phyloP scores from a whole-genome alignment of 1,140 invertebrate species.

The Mactra quadrangularis region DNA sequence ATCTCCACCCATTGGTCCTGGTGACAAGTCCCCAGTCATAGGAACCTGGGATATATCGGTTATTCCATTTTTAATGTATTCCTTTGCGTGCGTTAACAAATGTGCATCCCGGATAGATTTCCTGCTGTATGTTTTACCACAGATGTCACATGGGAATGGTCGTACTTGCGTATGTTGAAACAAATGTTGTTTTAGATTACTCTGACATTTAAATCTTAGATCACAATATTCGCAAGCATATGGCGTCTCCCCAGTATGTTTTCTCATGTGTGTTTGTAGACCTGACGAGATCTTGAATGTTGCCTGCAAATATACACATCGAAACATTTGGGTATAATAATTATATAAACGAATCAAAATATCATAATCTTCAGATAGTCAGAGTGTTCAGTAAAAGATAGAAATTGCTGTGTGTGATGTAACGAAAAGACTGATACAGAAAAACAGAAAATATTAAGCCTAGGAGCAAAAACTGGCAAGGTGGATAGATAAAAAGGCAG shows the following conservation, averaged over 20 bases:
- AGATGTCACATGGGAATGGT: slow-evolving; percentile 53
- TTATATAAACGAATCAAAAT: too few species aligned
- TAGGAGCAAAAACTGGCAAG: too few species aligned
- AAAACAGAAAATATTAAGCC: too few species aligned
- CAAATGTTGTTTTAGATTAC: slow-evolving; percentile 53
- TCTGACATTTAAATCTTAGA: slow-evolving; percentile 55
- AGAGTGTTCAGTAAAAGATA: too few species aligned
- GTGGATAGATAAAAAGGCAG: too few species aligned
- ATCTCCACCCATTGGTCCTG: neutral
- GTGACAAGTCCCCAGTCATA: neutral
- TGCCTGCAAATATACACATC: slow-evolving; percentile 54
- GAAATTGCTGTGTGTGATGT: too few species aligned
- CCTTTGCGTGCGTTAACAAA: slow-evolving; percentile 32
- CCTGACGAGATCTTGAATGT: slow-evolving; percentile 59
- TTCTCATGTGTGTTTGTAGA: slow-evolving; percentile 87
- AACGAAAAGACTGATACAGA: too few species aligned
- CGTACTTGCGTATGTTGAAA: slow-evolving; percentile 59
- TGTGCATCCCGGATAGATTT: slow-evolving; percentile 57
- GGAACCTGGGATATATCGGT: neutral
- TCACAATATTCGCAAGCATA: slow-evolving; percentile 94
- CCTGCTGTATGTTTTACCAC: slow-evolving; percentile 55
- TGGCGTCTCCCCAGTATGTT: slow-evolving; percentile 92
- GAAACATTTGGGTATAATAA: too few species aligned
- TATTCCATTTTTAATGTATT: slow-evolving; percentile 17
- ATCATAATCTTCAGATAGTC: too few species aligned